Conservation (phyloP, 1,140 invertebrate genomes). For the Doryteuthis pealeii region DNA sequence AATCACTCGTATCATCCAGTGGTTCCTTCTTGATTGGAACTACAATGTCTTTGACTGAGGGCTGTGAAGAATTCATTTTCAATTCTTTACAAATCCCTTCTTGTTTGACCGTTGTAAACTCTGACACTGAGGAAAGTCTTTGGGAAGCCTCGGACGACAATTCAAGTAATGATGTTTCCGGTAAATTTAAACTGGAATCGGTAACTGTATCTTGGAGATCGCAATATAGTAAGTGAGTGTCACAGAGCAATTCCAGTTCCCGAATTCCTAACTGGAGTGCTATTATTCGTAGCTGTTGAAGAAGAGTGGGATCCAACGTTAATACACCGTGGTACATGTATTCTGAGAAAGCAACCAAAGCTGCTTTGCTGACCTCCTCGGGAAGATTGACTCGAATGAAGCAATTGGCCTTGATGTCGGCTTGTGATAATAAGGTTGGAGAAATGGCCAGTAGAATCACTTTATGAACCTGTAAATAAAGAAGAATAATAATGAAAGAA, state of each 20-base stretch:
- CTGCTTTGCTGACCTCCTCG: background rate
- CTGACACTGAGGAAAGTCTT: no score
- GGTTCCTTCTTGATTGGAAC: no score
- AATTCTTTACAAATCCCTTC: no score
- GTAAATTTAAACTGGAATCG: no score
- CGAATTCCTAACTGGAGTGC: background rate
- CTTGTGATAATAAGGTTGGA: background rate
- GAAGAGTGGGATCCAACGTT: background rate
- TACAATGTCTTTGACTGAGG: no score
- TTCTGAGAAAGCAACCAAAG: background rate
- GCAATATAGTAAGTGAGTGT: background rate
- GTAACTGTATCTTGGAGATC: no score
- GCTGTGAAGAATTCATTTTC: no score
- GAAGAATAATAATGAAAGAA: background rate
- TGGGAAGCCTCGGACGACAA: no score
- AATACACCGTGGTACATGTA: background rate
- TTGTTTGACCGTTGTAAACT: no score
- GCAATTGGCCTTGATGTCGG: background rate
- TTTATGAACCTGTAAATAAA: background rate
- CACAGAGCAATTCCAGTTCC: background rate
- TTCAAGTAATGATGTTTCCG: no score
- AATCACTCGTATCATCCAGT: no score
- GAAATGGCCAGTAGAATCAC: background rate
- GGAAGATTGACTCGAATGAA: background rate
- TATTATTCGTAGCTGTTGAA: background rate